Conservation (phyloP, 1,140 invertebrate genomes). For the Solenopsis fugax region DNA sequence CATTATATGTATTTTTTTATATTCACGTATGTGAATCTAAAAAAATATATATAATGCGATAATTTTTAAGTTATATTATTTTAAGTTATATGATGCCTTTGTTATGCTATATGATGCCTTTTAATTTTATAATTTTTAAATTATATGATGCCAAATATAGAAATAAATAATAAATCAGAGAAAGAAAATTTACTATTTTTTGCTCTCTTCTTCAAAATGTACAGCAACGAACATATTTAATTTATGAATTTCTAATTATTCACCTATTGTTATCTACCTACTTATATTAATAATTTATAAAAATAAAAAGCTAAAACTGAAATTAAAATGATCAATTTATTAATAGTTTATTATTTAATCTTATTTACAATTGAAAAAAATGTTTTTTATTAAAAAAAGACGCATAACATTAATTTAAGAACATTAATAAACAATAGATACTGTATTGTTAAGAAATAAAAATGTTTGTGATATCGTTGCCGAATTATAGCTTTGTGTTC, state of each 20-base stretch:
- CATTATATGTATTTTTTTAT: neutral
- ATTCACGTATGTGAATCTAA: neutral
- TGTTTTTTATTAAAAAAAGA: neutral
- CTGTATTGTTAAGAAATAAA: neutral
- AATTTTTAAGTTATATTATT: too few relatives aligned
- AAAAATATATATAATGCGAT: too few relatives aligned
- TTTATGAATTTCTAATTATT: neutral
- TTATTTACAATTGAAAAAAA: constrained; percentile 12
- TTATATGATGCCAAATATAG: neutral
- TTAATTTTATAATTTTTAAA: too few relatives aligned
- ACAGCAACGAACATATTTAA: neutral
- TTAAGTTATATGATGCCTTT: too few relatives aligned
- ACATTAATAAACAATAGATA: neutral
- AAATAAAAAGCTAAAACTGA: neutral
- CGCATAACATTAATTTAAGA: neutral
- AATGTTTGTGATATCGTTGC: neutral
- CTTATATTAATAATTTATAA: neutral
- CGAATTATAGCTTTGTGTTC: neutral
- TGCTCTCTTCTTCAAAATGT: neutral
- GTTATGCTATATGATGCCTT: too few relatives aligned
- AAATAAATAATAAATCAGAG: neutral
- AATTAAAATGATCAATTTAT: constrained; percentile 3
- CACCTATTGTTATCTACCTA: neutral
- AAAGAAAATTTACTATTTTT: neutral
- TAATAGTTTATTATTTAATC: neutral